A percentile compares a stretch with the other conserved stretches of the same genome.
These are phyloP conservation scores for Threskiornis aethiopicus DNA, from an alignment of 2,797 vertebrate genomes.

Conservation along the genomic window DNA sequence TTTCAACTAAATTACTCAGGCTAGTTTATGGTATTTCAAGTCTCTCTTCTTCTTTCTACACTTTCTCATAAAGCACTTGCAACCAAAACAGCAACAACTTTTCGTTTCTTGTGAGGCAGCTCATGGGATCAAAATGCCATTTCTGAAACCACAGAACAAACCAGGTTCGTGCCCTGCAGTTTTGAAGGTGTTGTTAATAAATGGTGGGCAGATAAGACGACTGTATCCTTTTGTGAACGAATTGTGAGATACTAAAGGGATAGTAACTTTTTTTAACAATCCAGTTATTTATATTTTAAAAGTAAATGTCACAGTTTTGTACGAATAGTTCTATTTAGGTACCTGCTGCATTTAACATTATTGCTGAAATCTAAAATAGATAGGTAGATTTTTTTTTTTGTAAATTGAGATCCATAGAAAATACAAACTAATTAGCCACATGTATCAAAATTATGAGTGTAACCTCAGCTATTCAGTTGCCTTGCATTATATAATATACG, in stretches of 20 bases:
- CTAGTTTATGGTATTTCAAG: background rate
- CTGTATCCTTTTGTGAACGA: constrained; percentile 36
- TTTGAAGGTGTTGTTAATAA: constrained; percentile 5
- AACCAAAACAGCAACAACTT: background rate
- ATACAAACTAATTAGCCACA: constrained; percentile 68
- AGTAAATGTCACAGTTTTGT: background rate
- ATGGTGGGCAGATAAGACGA: background rate
- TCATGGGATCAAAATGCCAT: background rate
- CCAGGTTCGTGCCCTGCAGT: background rate
- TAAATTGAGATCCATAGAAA: constrained; percentile 28
- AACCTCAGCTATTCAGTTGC: constrained; percentile 57
- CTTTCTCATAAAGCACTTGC: background rate
- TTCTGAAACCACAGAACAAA: background rate
- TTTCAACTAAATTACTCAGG: background rate
- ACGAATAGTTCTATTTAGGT: background rate
- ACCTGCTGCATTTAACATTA: background rate
- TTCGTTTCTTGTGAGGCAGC: background rate
- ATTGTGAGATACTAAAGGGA: background rate
- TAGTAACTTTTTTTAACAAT: background rate
- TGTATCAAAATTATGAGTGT: constrained; percentile 72
- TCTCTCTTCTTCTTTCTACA: background rate
- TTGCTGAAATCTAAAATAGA: constrained; percentile 12
- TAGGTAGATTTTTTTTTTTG: background rate
- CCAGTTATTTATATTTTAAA: background rate
- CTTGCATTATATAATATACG: constrained; percentile 52